Conservation (phyloP, 2,888 invertebrate species). For the Lasioglossum figueresi region DNA sequence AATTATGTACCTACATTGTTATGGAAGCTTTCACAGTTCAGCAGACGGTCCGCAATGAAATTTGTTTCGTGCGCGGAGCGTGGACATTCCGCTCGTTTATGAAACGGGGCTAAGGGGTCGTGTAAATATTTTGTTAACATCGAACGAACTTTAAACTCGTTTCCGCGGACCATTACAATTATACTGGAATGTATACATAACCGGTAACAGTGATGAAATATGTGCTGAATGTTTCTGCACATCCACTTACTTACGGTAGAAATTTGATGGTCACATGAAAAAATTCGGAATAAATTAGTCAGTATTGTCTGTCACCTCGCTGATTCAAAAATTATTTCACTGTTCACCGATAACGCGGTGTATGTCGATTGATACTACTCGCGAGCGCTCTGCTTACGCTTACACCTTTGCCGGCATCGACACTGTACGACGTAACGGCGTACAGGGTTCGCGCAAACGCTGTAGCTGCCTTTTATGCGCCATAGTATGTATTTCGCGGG, state of each 20-base stretch:
- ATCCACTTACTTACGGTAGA: neutral
- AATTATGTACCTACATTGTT: too few species aligned
- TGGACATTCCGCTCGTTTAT: too few species aligned
- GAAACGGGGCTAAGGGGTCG: neutral
- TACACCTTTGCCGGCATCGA: constrained; percentile 39
- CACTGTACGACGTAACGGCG: neutral
- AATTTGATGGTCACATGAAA: neutral
- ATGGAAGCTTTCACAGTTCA: too few species aligned
- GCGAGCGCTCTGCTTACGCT: neutral
- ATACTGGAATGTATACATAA: neutral
- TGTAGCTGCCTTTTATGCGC: constrained; percentile 44
- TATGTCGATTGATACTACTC: constrained; percentile 9
- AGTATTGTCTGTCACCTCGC: constrained; percentile 14
- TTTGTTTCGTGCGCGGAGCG: too few species aligned
- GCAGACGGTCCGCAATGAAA: too few species aligned
- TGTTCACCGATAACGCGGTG: constrained; percentile 34
- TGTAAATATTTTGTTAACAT: neutral
- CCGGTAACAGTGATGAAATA: neutral
- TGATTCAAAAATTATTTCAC: neutral
- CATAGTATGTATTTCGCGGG: constrained; percentile 26
- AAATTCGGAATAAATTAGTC: neutral
- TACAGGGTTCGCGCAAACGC: constrained; percentile 45
- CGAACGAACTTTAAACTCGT: neutral
- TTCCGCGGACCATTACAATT: neutral
- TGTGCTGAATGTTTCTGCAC: neutral